Conservation (phyloP, 2,888 invertebrate genomes). For the Epinotia bilunana region DNA sequence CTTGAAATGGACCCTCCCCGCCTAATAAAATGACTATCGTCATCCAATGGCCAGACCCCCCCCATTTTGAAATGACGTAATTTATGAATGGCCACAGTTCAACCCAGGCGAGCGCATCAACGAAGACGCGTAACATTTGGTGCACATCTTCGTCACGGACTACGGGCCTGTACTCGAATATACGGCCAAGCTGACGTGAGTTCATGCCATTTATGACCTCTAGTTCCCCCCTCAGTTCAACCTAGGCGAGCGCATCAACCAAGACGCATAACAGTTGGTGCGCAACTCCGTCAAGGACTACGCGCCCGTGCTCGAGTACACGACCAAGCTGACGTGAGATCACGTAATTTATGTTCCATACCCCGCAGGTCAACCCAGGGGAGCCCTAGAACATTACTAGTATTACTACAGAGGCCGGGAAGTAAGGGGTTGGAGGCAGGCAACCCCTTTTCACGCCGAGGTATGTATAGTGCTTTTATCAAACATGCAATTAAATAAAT, state of each 20-base stretch:
- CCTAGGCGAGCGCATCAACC: slow-evolving; percentile 91
- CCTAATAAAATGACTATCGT: too few species aligned
- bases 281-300: slow-evolving; percentile 99
- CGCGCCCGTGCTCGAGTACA: slow-evolving; percentile 91
- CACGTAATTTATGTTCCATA: background rate
- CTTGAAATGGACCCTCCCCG: too few species aligned
- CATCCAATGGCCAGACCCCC: too few species aligned
- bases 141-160: slow-evolving; percentile 98
- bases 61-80: too few species aligned
- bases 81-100: too few species aligned
- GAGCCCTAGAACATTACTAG: too few species aligned
- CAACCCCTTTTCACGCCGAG: too few species aligned
- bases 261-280: slow-evolving; percentile 94
- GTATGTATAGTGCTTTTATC: too few species aligned
- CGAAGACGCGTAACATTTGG: slow-evolving; percentile 94
- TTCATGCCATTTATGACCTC: background rate
- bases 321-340: slow-evolving; percentile 84
- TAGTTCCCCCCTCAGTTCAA: slow-evolving; percentile 91
- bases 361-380: too few species aligned
- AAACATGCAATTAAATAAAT: too few species aligned
- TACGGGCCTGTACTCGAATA: slow-evolving; percentile 94
- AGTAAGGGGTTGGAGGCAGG: too few species aligned
- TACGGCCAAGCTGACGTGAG: slow-evolving; percentile 85
- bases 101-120: slow-evolving; percentile 91
- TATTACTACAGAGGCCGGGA: too few species aligned